These are phyloP conservation scores for Tetragonula carbonaria DNA, from an alignment of 2,888 invertebrate species.

Conservation along the genomic window DNA sequence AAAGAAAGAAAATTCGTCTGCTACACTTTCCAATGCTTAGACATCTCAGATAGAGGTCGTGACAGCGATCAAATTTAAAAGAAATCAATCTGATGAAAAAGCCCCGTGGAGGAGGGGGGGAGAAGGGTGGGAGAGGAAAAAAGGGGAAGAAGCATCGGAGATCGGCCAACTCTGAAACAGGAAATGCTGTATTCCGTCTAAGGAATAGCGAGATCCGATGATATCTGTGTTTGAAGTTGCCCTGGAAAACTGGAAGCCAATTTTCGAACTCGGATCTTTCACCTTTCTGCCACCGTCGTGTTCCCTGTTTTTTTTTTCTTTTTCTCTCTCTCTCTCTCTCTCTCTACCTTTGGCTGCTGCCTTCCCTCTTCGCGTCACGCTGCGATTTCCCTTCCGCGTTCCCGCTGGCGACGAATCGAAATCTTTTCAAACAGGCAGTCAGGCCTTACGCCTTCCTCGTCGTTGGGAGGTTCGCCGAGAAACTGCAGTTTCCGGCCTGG, in stretches of 20 bases:
- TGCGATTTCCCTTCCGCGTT: conserved; percentile 28
- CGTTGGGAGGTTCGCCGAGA: conserved; percentile 33
- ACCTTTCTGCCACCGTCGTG: neutral
- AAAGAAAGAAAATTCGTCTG: too few species aligned
- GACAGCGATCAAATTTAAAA: conserved; percentile 52
- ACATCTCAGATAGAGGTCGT: conserved; percentile 3
- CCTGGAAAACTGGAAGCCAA: conserved; percentile 64
- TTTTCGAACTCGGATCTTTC: conserved; percentile 55
- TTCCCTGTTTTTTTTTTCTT: neutral
- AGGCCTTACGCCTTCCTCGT: conserved; percentile 58
- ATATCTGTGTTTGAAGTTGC: conserved; percentile 64
- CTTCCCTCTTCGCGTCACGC: conserved; percentile 1
- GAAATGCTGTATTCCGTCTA: conserved; percentile 59
- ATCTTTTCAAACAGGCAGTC: conserved; percentile 60
- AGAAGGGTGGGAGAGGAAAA: neutral
- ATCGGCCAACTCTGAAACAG: conserved; percentile 38
- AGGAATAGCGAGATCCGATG: conserved; percentile 56
- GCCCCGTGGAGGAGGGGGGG: neutral
- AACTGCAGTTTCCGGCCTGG: conserved; percentile 66
- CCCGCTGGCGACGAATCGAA: conserved; percentile 44
- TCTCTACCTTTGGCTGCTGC: neutral
- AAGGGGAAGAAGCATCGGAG: conserved; percentile 9
- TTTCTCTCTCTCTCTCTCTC: too few species aligned
- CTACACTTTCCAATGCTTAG: neutral
- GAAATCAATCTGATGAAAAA: conserved; percentile 61